Base-by-base conservation (phyloP, 2,888 invertebrate species). In the Tenthredo notha region DNA sequence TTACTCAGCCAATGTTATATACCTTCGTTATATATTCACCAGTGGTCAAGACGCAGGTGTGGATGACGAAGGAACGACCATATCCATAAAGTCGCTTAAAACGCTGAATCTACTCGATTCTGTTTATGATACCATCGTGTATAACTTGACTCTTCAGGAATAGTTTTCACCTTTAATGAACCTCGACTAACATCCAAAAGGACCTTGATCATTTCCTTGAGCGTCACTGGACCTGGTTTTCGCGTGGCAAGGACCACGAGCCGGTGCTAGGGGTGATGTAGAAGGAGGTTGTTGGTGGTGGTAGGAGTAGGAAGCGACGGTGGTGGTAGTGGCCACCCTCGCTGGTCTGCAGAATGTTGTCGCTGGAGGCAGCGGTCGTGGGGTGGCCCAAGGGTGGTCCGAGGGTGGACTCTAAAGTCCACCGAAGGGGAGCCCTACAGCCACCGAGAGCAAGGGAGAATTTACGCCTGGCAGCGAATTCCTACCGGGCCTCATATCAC, bases 341-440 rank as follows among this genome's bases (percentile, higher is more conserved):
- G 90, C 89, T 89, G 90, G 91, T 87, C 91, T 90, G 91, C 90
- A 91, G 92, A 92, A 92, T 92, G 92, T 92, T 92, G 92, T 92
- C 91, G 92, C 91, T 92, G 91, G 92, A 92, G 92, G 92, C 92
- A 90, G 91, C 89, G 88, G 90, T 87, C 90, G 88, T 85, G 88
- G 89, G 90, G 90, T 87, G 88, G 88, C 86, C 86, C 88, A 89
- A 88, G 89, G 90, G 90, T 88, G 90, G 88, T 67, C 89, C 88
- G 88, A 89, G 91, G 91, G 90, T 90, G 91, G 91, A 91, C 90
- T 92, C 91, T 92, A 92, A 92, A 92, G 92, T 92, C 92, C 91
- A 90, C 88, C 90, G 89, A 88, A 89, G 88, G 91, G 91, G 89
- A 90, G 90, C 89, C 86, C 88, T 84, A 84, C 77, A 78, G 85